Evolutionary conservation across 2,888 invertebrate genomes (phyloP).

Genomic region (Dinocampus coccinellae): DNA sequence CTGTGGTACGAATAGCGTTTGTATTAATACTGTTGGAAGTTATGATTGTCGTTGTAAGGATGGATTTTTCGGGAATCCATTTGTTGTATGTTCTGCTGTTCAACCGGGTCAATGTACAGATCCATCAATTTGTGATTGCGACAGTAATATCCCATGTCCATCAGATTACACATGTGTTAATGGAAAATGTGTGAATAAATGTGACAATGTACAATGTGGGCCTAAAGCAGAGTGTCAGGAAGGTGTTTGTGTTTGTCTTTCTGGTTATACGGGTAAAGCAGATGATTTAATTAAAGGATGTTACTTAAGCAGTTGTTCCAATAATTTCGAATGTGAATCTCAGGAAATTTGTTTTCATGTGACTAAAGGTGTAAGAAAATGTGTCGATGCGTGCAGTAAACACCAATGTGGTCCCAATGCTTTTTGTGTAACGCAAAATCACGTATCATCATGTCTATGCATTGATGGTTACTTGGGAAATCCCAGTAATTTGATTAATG

Average conservation of each 20-base stretch:
- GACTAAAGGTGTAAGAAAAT: slow-evolving; percentile 82
- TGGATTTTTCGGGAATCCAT: slow-evolving; percentile 89
- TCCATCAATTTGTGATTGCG: slow-evolving; percentile 79
- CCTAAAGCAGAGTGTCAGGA: slow-evolving; percentile 85
- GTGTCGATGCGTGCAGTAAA: slow-evolving; percentile 89
- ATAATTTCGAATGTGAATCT: slow-evolving; percentile 85
- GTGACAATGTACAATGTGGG: slow-evolving; percentile 83
- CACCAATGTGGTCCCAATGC: slow-evolving; percentile 93
- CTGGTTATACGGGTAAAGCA: slow-evolving; percentile 83
- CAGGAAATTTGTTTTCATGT: slow-evolving; percentile 91
- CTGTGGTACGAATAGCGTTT: slow-evolving; percentile 87
- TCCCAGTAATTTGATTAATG: slow-evolving; percentile 82
- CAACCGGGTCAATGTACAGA: slow-evolving; percentile 80
- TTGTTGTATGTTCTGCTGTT: slow-evolving; percentile 82
- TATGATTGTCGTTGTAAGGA: slow-evolving; percentile 92
- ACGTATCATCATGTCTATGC: slow-evolving; percentile 89
- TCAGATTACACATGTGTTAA: slow-evolving; percentile 81
- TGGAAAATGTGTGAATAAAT: slow-evolving; percentile 82
- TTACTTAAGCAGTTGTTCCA: slow-evolving; percentile 80
- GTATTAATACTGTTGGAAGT: slow-evolving; percentile 90
- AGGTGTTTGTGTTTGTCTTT: slow-evolving; percentile 84
- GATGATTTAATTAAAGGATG: slow-evolving; percentile 81
- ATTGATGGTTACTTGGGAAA: slow-evolving; percentile 85
- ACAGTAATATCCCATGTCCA: slow-evolving; percentile 80
- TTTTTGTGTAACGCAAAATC: slow-evolving; percentile 85